phyloP scores from a whole-genome alignment of 2,888 invertebrate species.

The Eustalomyia histrio region DNA sequence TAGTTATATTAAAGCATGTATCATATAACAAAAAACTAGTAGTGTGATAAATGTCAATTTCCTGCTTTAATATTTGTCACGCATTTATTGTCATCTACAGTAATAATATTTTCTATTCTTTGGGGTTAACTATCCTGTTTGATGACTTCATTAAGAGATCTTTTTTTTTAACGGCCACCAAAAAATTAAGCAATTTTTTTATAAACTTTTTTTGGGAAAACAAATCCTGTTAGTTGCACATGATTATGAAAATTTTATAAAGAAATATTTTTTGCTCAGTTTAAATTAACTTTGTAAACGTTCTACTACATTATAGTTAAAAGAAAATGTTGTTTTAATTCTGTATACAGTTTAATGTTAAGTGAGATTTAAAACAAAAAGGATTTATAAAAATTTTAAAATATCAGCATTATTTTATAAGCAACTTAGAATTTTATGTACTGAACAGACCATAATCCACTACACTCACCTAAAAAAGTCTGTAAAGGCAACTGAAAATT shows the following conservation, averaged over 20 bases:
- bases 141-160: conserved; percentile 54
- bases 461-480: no score
- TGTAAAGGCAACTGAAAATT: no score
- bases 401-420: no score
- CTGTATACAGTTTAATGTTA: no score
- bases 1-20: conserved; percentile 7
- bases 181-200: background rate
- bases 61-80: conserved; percentile 73
- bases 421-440: no score
- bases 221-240: conserved; percentile 47
- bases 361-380: no score
- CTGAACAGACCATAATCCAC: no score
- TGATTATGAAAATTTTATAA: background rate
- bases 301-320: no score
- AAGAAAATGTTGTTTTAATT: no score
- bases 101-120: background rate
- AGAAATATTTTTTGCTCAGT: no score
- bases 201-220: background rate
- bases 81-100: conserved; percentile 44
- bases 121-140: conserved; percentile 54
- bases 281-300: no score
- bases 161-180: background rate
- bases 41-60: conserved; percentile 76
- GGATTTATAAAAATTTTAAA: no score
- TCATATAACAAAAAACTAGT: conserved; percentile 28